Conservation (phyloP, 2,888 invertebrate species). For the Acleris laterana region DNA sequence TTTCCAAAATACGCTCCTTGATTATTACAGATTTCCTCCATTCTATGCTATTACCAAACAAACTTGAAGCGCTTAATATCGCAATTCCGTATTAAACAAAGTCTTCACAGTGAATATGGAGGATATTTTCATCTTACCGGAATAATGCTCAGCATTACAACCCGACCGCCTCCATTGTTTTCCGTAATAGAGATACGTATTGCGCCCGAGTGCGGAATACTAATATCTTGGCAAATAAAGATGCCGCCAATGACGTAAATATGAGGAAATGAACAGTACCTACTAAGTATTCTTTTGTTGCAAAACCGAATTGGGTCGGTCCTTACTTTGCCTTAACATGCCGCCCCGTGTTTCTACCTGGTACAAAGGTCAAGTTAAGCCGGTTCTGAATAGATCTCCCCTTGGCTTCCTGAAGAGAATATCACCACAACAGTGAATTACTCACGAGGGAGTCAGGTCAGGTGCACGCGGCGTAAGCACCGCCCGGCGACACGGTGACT, state of each 20-base stretch:
- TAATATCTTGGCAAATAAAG: constrained; percentile 53
- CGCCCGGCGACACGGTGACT: too few species aligned
- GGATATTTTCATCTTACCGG: constrained; percentile 46
- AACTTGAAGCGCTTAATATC: constrained; percentile 44
- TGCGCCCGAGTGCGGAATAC: constrained; percentile 50
- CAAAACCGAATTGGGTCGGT: too few species aligned
- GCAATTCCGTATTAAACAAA: constrained; percentile 39
- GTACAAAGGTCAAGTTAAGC: too few species aligned
- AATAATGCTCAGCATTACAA: constrained; percentile 46
- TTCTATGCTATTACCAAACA: constrained; percentile 30
- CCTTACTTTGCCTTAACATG: too few species aligned
- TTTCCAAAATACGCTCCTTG: constrained; percentile 16
- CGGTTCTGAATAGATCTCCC: too few species aligned
- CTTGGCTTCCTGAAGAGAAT: too few species aligned
- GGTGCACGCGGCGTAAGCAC: neutral
- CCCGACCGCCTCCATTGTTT: constrained; percentile 40
- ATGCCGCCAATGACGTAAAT: constrained; percentile 42
- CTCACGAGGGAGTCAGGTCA: too few species aligned
- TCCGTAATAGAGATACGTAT: constrained; percentile 44
- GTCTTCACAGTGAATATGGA: constrained; percentile 43
- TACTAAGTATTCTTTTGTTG: constrained; percentile 4
- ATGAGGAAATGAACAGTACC: constrained; percentile 20
- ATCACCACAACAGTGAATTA: too few species aligned
- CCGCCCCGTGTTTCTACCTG: too few species aligned
- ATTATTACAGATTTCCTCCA: constrained; percentile 25